Evolutionary conservation across 2,888 invertebrate species (phyloP).

Genomic region (Teleogryllus oceanicus): DNA sequence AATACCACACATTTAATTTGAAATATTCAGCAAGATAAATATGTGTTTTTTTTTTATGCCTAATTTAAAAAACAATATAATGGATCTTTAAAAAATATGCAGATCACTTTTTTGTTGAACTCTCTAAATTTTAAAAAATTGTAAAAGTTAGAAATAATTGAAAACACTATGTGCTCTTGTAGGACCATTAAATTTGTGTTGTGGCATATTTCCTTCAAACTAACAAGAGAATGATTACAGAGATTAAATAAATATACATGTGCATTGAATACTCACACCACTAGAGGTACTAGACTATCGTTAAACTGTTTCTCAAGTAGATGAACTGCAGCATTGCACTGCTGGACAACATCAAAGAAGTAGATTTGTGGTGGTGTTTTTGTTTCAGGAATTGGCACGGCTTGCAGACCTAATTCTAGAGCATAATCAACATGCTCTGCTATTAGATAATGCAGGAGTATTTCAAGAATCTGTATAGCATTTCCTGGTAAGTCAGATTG

Average conservation of each 20-base stretch:
- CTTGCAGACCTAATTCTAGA: slow-evolving; percentile 85
- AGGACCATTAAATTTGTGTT: too few species aligned
- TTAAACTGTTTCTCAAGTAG: slow-evolving; percentile 89
- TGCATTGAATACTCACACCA: slow-evolving; percentile 61
- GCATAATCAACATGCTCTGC: slow-evolving; percentile 96
- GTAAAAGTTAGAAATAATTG: neutral
- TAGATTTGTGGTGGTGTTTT: slow-evolving; percentile 82
- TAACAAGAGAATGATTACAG: too few species aligned
- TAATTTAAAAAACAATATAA: too few species aligned
- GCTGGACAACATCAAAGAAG: slow-evolving; percentile 90
- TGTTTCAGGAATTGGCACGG: slow-evolving; percentile 80
- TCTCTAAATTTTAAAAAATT: neutral
- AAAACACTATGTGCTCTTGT: too few species aligned
- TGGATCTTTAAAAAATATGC: neutral
- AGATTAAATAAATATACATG: too few species aligned
- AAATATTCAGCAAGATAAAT: too few species aligned
- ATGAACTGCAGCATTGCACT: slow-evolving; percentile 89
- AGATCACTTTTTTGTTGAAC: neutral
- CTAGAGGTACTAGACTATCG: slow-evolving; percentile 82
- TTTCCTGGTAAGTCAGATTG: slow-evolving; percentile 72
- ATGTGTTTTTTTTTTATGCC: too few species aligned
- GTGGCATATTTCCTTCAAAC: too few species aligned
- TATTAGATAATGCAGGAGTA: slow-evolving; percentile 77
- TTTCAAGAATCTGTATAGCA: slow-evolving; percentile 76
- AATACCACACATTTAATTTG: too few species aligned